Evolutionary conservation across 2,888 invertebrate species (phyloP).

Genomic region (Campoplex capitator): DNA sequence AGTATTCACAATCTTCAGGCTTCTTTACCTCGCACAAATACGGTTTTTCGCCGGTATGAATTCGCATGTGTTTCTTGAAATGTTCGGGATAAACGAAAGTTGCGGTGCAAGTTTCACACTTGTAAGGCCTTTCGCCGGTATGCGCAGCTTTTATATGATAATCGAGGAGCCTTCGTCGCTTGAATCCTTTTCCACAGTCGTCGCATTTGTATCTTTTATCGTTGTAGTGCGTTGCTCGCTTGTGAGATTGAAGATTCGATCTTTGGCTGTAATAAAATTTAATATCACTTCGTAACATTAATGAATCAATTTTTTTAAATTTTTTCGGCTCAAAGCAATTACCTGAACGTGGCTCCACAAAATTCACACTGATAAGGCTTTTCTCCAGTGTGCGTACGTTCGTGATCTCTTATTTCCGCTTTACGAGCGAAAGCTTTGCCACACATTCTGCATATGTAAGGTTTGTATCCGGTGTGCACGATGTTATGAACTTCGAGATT

Average conservation of each 20-base stretch:
- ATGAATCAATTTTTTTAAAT: too few species aligned
- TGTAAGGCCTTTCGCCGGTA: slow-evolving; percentile 91
- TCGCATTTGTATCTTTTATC: slow-evolving; percentile 90
- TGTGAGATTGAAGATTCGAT: slow-evolving; percentile 93
- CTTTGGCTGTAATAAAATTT: slow-evolving; percentile 87
- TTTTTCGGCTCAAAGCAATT: slow-evolving; percentile 21
- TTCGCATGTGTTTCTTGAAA: slow-evolving; percentile 91
- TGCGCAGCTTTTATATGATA: slow-evolving; percentile 93
- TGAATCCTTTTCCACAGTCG: slow-evolving; percentile 91
- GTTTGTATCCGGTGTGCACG: slow-evolving; percentile 91
- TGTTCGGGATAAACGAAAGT: slow-evolving; percentile 94
- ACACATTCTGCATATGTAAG: slow-evolving; percentile 89
- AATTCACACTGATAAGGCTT: slow-evolving; percentile 92
- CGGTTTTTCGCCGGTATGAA: slow-evolving; percentile 92
- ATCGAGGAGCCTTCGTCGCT: slow-evolving; percentile 88
- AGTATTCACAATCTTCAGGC: background rate
- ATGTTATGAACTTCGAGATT: slow-evolving; percentile 92
- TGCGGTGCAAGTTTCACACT: slow-evolving; percentile 90
- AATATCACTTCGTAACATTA: background rate
- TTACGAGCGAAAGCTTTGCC: slow-evolving; percentile 91
- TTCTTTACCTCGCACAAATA: slow-evolving; percentile 89
- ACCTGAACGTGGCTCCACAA: slow-evolving; percentile 90
- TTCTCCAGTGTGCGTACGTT: slow-evolving; percentile 93
- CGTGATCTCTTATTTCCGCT: slow-evolving; percentile 92
- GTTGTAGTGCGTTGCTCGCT: slow-evolving; percentile 91